Evolutionary conservation across 35 echinoderm and acorn worm genomes (phyloP).

Genomic region (Eucidaris tribuloides): DNA sequence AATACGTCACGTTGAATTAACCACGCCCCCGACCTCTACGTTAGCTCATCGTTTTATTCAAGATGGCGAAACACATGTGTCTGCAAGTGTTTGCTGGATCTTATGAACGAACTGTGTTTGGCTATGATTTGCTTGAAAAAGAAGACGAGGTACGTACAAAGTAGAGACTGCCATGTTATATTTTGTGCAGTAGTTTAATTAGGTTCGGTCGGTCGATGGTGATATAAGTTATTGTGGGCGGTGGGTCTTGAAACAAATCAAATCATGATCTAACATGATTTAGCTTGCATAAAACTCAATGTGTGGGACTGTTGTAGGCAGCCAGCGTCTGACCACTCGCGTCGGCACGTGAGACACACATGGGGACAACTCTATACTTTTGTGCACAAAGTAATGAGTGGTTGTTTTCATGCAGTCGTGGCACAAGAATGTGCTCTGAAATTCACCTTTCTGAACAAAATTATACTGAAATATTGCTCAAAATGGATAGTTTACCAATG

Average conservation of each 20-base stretch:
- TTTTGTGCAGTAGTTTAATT: background rate
- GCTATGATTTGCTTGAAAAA: constrained; percentile 63
- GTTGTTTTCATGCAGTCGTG: no score
- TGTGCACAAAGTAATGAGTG: no score
- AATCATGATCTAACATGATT: background rate
- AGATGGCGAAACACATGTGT: constrained; percentile 52
- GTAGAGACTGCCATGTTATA: background rate
- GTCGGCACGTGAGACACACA: no score
- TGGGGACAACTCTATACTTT: no score
- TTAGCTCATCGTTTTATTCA: constrained; percentile 12
- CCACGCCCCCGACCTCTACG: no score
- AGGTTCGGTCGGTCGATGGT: background rate
- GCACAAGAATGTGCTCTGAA: no score
- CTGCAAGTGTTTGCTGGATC: constrained; percentile 67
- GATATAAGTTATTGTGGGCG: background rate
- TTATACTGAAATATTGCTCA: no score
- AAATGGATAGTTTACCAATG: no score
- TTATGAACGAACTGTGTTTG: constrained; percentile 75
- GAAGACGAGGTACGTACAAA: constrained; percentile 27
- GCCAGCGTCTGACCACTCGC: no score
- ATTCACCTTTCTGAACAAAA: no score
- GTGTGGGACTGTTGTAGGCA: background rate
- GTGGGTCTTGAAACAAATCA: no score
- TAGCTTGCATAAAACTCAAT: background rate
- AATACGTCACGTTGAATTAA: no score